A percentile compares a stretch with the other conserved stretches of the same genome.
phyloP scores from a whole-genome alignment of 2,888 invertebrate genomes.

The Caradrina kadenii region DNA sequence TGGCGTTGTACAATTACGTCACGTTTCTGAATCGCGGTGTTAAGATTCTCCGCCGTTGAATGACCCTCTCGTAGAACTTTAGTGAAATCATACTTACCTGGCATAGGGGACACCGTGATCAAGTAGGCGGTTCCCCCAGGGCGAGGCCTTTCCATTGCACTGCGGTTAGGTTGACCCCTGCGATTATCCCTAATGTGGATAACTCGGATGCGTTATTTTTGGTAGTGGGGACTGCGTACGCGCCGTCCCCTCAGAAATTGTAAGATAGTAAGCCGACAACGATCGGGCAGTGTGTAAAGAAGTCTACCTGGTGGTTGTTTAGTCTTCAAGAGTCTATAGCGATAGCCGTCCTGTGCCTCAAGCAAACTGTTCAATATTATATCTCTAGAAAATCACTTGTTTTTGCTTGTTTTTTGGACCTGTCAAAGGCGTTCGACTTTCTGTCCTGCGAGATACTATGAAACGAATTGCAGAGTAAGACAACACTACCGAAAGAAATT shows the following conservation, averaged over 20 bases:
- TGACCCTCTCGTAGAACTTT: background rate
- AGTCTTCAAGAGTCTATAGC: too few relatives aligned
- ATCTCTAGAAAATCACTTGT: too few relatives aligned
- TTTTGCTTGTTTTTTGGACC: too few relatives aligned
- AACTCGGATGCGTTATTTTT: constrained; percentile 31
- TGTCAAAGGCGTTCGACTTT: too few relatives aligned
- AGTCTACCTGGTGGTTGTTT: too few relatives aligned
- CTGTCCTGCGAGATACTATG: too few relatives aligned
- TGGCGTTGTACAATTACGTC: constrained; percentile 24
- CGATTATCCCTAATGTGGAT: constrained; percentile 33
- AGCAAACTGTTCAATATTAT: too few relatives aligned
- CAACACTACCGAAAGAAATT: too few relatives aligned
- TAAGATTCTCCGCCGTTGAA: constrained; percentile 16
- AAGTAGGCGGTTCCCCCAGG: constrained; percentile 28
- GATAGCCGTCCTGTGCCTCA: too few relatives aligned
- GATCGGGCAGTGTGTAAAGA: too few relatives aligned
- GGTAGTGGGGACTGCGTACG: constrained; percentile 25
- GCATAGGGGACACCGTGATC: constrained; percentile 30
- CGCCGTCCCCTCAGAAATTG: constrained; percentile 14
- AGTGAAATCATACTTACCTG: constrained; percentile 19
- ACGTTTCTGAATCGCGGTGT: constrained; percentile 26
- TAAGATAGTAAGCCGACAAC: too few relatives aligned
- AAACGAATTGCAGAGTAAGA: too few relatives aligned
- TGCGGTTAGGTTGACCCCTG: constrained; percentile 29
- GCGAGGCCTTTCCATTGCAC: constrained; percentile 25